Base-by-base conservation (phyloP, 2,888 invertebrate species). In the Aphidius colemani region DNA sequence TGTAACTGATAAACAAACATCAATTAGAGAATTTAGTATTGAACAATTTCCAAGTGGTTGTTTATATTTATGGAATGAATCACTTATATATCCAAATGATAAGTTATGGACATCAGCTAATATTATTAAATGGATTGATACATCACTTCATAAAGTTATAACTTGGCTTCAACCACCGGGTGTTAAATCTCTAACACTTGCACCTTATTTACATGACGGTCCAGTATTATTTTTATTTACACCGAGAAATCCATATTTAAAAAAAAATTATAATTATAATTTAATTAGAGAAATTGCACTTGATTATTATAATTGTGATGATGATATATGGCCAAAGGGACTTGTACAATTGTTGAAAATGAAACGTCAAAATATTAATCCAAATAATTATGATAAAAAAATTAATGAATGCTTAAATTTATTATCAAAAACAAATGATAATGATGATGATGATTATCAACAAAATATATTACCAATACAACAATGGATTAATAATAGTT, bases 201-300 rank as follows among this genome's bases (percentile, higher is more conserved):
- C 90, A n/a, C 85, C 85, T 70, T 88, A 88, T 75, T 83, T 91
- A 8, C 87, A 88, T 70, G 86, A 87, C 46, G 90, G 89, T 61
- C 92, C 94, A 3, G 87, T 90, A 51, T 81, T 95, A 48, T 85
- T 95, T 69, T 81, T 94, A 62, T 94, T 94, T 74, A 91, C 93
- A 1, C 92, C 93, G 7, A 84, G 89, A 65, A 91, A 91, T 81
- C 89, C 92, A n/a, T 82, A 92, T 49, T 85, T 87, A 74, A 82
- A 84, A 60, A 85, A 86, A 69, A 86, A 88, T 72, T 89, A 90
- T 57, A 87, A 89, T 73, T 91, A 89, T 78, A 85, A 88, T 72
- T 83, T 93, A 87, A 77, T 93, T 55, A 87, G 88, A 70, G 90
- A 92, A 84, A 83, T 91, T 40, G 89, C 88, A 30, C 84, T 91